Evolutionary conservation across 1,140 invertebrate genomes (phyloP).

Genomic region (Samia ricini): DNA sequence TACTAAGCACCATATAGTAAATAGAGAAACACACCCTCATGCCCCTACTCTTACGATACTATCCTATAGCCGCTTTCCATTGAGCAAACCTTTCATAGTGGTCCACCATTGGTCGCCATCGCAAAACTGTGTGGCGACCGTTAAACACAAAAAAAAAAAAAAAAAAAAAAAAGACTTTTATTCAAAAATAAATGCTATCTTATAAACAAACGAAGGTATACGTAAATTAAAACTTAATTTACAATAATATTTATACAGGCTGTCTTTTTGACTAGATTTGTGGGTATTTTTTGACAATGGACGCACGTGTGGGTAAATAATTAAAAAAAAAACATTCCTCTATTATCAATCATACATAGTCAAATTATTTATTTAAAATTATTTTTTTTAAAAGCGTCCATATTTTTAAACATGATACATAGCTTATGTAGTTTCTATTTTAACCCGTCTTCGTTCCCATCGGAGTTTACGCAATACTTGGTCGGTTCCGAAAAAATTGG

Average conservation of each 20-base stretch:
- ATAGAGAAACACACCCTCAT: neutral
- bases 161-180: neutral
- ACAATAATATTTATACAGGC: neutral
- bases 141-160: neutral
- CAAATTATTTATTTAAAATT: no score
- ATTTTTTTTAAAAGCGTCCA: no score
- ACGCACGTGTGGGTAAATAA: neutral
- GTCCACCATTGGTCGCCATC: neutral
- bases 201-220: no score
- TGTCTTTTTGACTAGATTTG: neutral
- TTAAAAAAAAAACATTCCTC: no score
- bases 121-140: neutral
- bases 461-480: no score
- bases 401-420: no score
- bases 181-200: neutral
- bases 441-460: no score
- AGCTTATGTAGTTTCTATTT: no score
- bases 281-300: neutral
- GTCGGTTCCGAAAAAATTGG: no score
- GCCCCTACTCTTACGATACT: neutral
- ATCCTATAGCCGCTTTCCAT: neutral
- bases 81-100: neutral
- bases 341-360: no score
- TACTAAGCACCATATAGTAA: no score
- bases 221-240: no score